Evolutionary conservation across 2,797 vertebrate species (phyloP).

Genomic region (Florisuga fusca): DNA sequence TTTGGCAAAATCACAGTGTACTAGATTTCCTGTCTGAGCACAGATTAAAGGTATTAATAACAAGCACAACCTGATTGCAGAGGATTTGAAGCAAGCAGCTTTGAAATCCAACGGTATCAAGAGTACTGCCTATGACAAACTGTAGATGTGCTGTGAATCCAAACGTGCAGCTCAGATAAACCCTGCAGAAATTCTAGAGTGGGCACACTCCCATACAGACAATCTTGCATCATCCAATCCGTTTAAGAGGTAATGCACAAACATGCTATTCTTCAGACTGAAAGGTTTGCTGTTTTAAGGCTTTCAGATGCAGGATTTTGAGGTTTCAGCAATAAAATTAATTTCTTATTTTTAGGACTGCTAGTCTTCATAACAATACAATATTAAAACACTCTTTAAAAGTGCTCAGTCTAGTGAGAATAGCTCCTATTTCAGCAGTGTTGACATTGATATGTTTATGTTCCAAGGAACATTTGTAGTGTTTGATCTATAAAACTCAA

Average conservation of each 20-base stretch:
- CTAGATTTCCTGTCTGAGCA: conserved; percentile 42
- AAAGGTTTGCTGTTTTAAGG: not conserved
- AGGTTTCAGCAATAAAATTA: conserved; percentile 39
- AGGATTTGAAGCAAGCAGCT: conserved; percentile 69
- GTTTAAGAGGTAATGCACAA: not conserved
- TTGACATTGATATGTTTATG: not conserved
- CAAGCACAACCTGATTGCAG: conserved; percentile 32
- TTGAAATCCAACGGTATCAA: conserved; percentile 35
- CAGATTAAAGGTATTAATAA: conserved; percentile 65
- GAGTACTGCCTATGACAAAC: not conserved
- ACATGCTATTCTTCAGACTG: not conserved
- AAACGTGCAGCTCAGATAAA: not conserved
- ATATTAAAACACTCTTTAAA: conserved; percentile 17
- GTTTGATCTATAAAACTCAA: not conserved
- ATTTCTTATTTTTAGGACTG: conserved; percentile 1
- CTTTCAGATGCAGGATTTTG: not conserved
- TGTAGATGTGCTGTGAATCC: conserved; percentile 13
- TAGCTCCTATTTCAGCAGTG: not conserved
- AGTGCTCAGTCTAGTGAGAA: not conserved
- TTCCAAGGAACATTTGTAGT: not conserved
- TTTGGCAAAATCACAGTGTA: not conserved
- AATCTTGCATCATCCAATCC: not conserved
- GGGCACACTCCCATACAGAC: not conserved
- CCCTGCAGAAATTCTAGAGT: not conserved
- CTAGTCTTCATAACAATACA: not conserved